Evolutionary conservation across 2,888 invertebrate genomes (phyloP), one percentile per base, ranked within the genome.

Genomic region (Sarcophaga subvicina): DNA sequence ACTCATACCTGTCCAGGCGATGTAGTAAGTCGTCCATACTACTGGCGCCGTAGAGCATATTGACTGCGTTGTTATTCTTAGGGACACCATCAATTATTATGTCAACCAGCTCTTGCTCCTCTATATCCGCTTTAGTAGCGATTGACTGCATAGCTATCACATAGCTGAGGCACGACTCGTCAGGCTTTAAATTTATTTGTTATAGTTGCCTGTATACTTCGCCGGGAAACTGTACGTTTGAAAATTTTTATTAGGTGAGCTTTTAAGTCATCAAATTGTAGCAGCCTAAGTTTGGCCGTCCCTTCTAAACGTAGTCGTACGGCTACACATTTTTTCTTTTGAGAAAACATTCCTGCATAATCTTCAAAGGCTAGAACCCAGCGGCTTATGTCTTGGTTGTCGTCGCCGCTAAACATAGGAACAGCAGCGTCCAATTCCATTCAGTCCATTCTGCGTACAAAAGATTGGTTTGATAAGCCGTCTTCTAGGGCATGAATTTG

Each of bases 21-120:
- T 4, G 27, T 27, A 27, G 27, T 27, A 27, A 27, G 27, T 83
- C 82, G n/a, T 69, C 60, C 2, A 81, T 64, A 2, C 20, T 70
- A 3, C 10, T 73, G 8, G 85, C 85, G 2, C 81, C 81, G 64
- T 81, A 81, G 6, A 85, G 27, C 2, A 73, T 14, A 14, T 54
- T 54, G 8, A 85, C 25, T 8, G 47, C 73, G 25, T 72, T 73
- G 17, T 60, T 62, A 22, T 49, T 79, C n/a, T 83, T 80, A 2
- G 83, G 72, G 3, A 86, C 67, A 1, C 80, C 85, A 47, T 85
- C 85, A 11, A 85, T 85, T 1, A 81, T 85, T 0, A 77, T 27
- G 27, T 81, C 78, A 4, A 84, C 71, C 20, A 84, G 60, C 47
- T 84, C 80, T 25, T 59, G 66, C n/a, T 80, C 70, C 3, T 5